Base-by-base conservation (phyloP, 2,113 vertebrate genomes). In the Pavo muticus region DNA sequence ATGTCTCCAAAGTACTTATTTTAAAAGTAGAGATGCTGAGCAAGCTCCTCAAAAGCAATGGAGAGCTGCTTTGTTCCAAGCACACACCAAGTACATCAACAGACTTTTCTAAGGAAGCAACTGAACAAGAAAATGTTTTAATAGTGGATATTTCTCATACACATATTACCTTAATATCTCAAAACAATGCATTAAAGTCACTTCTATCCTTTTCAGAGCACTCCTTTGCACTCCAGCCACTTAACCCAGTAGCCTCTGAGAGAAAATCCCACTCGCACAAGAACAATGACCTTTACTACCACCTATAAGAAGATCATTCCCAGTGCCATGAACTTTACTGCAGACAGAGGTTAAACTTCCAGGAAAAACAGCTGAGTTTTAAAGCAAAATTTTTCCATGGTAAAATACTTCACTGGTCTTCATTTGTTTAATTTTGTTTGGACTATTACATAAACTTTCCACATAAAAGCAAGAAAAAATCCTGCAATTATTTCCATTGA, bases 301-400 rank as follows among this genome's bases (percentile, higher is more conserved):
- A 15, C 1, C 8, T 14, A 2, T 20, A 93, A 86, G 44, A 90
- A 7, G 15, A 84, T 32, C 69, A 81, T 25, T 71, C 44, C 67
- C 32, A 81, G 44, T 7, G 4, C 25, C 40, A 86, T 14, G 23
- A 87, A 76, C 29, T 2, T 69, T 74, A 50, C 3, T 68, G 70
- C 72, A 78, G 39, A 52, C 10, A 39, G 32, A 75, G 14, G 45
- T 27, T 77, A 39, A 32, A 35, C 39, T 71, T 78, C 29, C 1
- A 6, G 8, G 29, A 68, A 88, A 84, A 80, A 73, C 4, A 59
- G 56, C 56, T 59, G 56, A 19, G 29, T n/a, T n/a, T 59, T 32
- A n/a, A 32, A 59, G 56, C 30, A 59, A 59, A n/a, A 3, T 32
- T n/a, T 5, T n/a, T n/a, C 56, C 56, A 50, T 0, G 1, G 6